These are phyloP conservation scores for Eupithecia inturbata DNA, from an alignment of 2,888 invertebrate species.

Conservation along the genomic window DNA sequence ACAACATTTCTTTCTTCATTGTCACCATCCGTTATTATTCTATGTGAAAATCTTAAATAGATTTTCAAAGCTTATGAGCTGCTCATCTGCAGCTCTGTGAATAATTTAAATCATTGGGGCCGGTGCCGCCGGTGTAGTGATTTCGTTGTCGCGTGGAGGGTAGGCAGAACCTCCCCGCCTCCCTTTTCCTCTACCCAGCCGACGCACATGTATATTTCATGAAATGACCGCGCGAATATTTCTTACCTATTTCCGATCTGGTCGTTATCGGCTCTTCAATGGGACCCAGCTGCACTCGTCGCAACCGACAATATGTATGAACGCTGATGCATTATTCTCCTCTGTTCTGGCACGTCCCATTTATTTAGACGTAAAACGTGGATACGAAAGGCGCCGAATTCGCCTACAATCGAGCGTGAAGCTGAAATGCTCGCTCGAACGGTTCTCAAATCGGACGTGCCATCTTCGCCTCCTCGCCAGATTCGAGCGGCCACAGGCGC, in stretches of 20 bases:
- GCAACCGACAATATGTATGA: slow-evolving; percentile 1
- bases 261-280: neutral
- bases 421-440: slow-evolving; percentile 41
- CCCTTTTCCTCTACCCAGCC: neutral
- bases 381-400: slow-evolving; percentile 44
- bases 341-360: slow-evolving; percentile 31
- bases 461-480: slow-evolving; percentile 23
- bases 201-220: slow-evolving; percentile 6
- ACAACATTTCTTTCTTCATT: neutral
- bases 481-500: slow-evolving; percentile 30
- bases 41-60: neutral
- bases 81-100: slow-evolving; percentile 3
- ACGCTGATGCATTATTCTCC: slow-evolving; percentile 42
- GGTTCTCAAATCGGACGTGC: slow-evolving; percentile 45
- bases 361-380: too few relatives aligned
- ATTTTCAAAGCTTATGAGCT: neutral
- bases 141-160: slow-evolving; percentile 2
- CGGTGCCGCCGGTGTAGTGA: slow-evolving; percentile 1
- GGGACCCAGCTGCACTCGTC: slow-evolving; percentile 7
- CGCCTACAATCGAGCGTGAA: slow-evolving; percentile 45
- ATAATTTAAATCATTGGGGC: slow-evolving; percentile 20
- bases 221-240: slow-evolving; percentile 5
- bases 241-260: neutral
- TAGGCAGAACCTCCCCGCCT: neutral
- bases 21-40: neutral